Base-by-base conservation (phyloP, 2,797 vertebrate species). In the Clarias platycephalus region DNA sequence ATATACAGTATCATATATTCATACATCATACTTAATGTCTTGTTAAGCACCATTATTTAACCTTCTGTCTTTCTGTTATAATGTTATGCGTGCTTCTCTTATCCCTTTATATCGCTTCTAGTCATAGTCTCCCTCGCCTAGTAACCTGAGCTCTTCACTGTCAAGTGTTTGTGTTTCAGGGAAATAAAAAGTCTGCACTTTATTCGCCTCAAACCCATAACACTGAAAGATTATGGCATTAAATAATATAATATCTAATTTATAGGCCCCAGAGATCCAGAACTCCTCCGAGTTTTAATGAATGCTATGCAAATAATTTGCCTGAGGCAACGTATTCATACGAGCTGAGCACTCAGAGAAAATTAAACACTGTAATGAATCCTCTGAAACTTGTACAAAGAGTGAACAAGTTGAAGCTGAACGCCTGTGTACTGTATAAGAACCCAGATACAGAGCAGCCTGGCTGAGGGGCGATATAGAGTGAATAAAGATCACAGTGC, bases 251-350 rank as follows among this genome's bases (percentile, higher is more conserved):
- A 0, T 2, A 58, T 76, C 26, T 76, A 57, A 76, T 58, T 57
- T 58, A 76, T 13, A 7, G 74, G 1, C 53, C 18, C 72, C 5
- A 22, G 8, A 75, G 53, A 57, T 57, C 53, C 72, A 57, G 26
- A 75, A 18, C 8, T 31, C 18, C 31, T 75, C 53, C 8, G 9
- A 20, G 72, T 31, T 75, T 75, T 75, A 75, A 75, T 55, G 18
- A 57, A 57, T 57, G 53, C n/a, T 75, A 75, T 75, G 72, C 72
- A 75, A 75, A 55, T 28, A 57, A 55, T 75, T 12, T 55, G 20
- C 26, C 72, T 75, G 8, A 31, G 72, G 53, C 72, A 20, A 75
- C 18, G 8, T 28, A 53, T 16, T 74, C 13, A 9, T 49, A 53
- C 44, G 3, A 44, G 10, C 22, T 10, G 37, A 44, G 10, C 49